These are phyloP conservation scores for Rhagium mordax DNA, from an alignment of 2,888 invertebrate species.

Conservation along the genomic window DNA sequence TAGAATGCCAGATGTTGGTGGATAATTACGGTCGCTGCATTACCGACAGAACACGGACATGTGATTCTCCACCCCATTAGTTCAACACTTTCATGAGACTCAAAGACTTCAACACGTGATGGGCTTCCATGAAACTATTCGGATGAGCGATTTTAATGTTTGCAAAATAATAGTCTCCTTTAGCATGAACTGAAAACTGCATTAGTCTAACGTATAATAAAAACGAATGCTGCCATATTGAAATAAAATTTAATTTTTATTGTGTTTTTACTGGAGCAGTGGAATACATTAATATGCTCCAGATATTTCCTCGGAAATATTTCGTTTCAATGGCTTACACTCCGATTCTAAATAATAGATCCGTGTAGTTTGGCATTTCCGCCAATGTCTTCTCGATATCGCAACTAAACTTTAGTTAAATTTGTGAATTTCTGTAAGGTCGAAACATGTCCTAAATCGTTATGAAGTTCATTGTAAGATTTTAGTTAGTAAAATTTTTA, in stretches of 20 bases:
- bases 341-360: background rate
- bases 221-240: conserved; percentile 2
- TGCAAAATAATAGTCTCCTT: conserved; percentile 6
- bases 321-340: background rate
- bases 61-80: conserved; percentile 35
- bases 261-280: background rate
- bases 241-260: conserved; percentile 1
- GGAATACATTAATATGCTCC: background rate
- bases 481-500: too few relatives aligned
- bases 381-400: background rate
- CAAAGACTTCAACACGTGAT: conserved; percentile 5
- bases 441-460: too few relatives aligned
- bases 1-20: conserved; percentile 24
- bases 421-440: too few relatives aligned
- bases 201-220: conserved; percentile 8
- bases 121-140: conserved; percentile 19
- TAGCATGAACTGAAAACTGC: background rate
- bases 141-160: conserved; percentile 16
- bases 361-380: background rate
- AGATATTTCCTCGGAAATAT: conserved; percentile 5
- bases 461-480: too few relatives aligned
- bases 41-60: conserved; percentile 33
- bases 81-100: conserved; percentile 29
- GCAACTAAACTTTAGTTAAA: too few relatives aligned
- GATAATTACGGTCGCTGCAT: conserved; percentile 31